phyloP scores from a whole-genome alignment of 2,888 invertebrate genomes.

The Lypha dubia region DNA sequence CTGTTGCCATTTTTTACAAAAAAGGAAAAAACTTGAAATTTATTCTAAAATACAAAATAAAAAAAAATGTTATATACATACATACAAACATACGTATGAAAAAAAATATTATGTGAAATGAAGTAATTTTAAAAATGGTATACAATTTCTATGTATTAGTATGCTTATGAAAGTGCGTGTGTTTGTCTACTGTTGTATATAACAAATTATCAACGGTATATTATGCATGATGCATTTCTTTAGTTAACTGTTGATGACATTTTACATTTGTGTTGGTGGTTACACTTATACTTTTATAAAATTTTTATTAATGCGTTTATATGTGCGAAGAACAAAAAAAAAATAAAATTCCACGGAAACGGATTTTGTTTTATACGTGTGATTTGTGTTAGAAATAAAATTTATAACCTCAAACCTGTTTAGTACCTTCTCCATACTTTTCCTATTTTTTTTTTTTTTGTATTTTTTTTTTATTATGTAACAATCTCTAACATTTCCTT shows the following conservation, averaged over 20 bases:
- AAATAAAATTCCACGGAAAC: constrained; percentile 68
- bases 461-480: background rate
- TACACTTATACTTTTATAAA: constrained; percentile 6
- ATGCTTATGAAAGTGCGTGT: background rate
- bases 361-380: constrained; percentile 71
- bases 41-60: constrained; percentile 56
- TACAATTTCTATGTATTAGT: constrained; percentile 42
- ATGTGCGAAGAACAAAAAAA: constrained; percentile 25
- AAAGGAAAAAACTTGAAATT: constrained; percentile 48
- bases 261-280: constrained; percentile 59
- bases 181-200: constrained; percentile 38
- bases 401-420: constrained; percentile 70
- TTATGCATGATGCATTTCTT: constrained; percentile 73
- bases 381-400: constrained; percentile 71
- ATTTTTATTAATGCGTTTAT: background rate
- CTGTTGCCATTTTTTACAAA: background rate
- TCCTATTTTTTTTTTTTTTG: background rate
- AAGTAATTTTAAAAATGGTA: constrained; percentile 71
- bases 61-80: constrained; percentile 41
- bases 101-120: constrained; percentile 62
- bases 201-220: constrained; percentile 73
- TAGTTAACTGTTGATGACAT: constrained; percentile 73
- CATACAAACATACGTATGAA: constrained; percentile 7
- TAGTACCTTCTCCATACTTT: background rate
- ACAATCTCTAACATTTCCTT: constrained; percentile 53